phyloP scores from a whole-genome alignment of 2,797 vertebrate genomes.

The Chaenodraco wilsoni region DNA sequence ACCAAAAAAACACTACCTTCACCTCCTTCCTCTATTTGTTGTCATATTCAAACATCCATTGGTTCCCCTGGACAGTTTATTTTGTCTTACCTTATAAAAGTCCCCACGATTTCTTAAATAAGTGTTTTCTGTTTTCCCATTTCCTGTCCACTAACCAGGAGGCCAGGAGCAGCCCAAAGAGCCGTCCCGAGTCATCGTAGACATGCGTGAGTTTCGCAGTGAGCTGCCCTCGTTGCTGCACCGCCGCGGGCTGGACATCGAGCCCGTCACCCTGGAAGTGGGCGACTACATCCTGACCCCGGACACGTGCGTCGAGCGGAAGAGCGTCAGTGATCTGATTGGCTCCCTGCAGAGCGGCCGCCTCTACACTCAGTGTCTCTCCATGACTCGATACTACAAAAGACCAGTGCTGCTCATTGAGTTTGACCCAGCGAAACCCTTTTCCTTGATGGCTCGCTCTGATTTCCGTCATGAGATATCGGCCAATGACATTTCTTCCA shows the following conservation, averaged over 20 bases:
- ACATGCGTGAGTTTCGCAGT: slow-evolving; percentile 97
- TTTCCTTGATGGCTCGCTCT: slow-evolving; percentile 88
- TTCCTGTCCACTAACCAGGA: slow-evolving; percentile 74
- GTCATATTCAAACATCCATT: not conserved
- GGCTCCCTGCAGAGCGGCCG: slow-evolving; percentile 93
- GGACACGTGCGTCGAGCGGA: slow-evolving; percentile 94
- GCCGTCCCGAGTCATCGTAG: slow-evolving; percentile 90
- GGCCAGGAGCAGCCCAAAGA: slow-evolving; percentile 87
- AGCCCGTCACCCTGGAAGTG: slow-evolving; percentile 94
- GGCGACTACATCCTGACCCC: slow-evolving; percentile 96
- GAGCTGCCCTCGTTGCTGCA: slow-evolving; percentile 95
- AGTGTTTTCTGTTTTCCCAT: not conserved
- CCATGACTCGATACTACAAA: slow-evolving; percentile 94
- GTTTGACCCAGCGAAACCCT: slow-evolving; percentile 92
- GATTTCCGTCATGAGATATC: slow-evolving; percentile 92
- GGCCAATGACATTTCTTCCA: slow-evolving; percentile 90
- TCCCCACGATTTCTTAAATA: not conserved
- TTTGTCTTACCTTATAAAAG: not conserved
- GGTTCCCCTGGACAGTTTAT: not conserved
- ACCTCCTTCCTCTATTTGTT: too few relatives aligned
- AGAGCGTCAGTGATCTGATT: slow-evolving; percentile 94
- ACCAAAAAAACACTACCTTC: too few relatives aligned
- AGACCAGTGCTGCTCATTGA: slow-evolving; percentile 94
- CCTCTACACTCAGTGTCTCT: slow-evolving; percentile 91
- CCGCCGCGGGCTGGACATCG: slow-evolving; percentile 93